These are phyloP conservation scores for Cryptocheilus praepositus DNA, from an alignment of 2,888 invertebrate genomes.

Conservation along the genomic window DNA sequence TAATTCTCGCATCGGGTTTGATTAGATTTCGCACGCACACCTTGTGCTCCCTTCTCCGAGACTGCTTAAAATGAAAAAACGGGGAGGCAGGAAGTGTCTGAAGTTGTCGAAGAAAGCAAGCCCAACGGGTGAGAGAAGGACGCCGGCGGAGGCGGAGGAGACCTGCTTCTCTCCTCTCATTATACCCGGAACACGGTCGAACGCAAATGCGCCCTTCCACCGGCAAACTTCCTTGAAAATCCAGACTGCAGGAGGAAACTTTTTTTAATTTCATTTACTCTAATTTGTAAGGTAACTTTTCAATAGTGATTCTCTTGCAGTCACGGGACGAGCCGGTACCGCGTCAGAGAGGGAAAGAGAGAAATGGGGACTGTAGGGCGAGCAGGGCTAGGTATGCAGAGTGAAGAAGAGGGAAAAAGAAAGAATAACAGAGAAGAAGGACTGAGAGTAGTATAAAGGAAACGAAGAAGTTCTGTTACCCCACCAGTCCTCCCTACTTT, in stretches of 20 bases:
- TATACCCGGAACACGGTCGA: constrained; percentile 66
- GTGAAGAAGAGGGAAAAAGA: constrained; percentile 5
- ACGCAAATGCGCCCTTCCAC: constrained; percentile 64
- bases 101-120: constrained; percentile 3
- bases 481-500: constrained; percentile 21
- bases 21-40: constrained; percentile 13
- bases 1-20: constrained; percentile 16
- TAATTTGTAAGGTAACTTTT: constrained; percentile 73
- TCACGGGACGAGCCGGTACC: constrained; percentile 22
- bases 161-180: constrained; percentile 63
- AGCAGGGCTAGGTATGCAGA: constrained; percentile 9
- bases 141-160: constrained; percentile 18
- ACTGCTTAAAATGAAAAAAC: constrained; percentile 6
- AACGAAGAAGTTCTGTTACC: constrained; percentile 37
- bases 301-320: constrained; percentile 66
- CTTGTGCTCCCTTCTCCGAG: constrained; percentile 1
- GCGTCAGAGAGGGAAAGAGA: neutral
- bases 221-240: constrained; percentile 63
- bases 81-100: neutral
- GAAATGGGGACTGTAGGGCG: constrained; percentile 5
- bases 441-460: constrained; percentile 5
- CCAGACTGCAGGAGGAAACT: constrained; percentile 61
- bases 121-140: neutral
- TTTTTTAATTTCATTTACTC: constrained; percentile 72
- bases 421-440: constrained; percentile 26